A percentile compares a stretch with the other conserved stretches of the same genome.
Evolutionary conservation across 2,113 vertebrate species (phyloP).

Genomic region (Aldabrachelys gigantea): DNA sequence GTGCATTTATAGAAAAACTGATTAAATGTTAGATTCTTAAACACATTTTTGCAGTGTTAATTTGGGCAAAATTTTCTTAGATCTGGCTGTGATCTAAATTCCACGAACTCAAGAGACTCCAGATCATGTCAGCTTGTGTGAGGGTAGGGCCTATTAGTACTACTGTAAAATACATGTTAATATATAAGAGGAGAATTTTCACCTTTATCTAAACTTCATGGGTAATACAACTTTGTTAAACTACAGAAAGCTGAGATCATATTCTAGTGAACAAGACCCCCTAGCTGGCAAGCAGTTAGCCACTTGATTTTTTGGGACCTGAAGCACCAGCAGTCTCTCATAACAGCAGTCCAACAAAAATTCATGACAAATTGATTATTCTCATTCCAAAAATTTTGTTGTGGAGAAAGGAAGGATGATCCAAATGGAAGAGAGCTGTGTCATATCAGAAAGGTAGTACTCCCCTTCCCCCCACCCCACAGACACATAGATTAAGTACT

Average conservation of each 20-base stretch:
- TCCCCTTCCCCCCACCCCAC: background rate
- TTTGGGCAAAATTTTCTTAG: background rate
- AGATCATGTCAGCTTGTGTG: background rate
- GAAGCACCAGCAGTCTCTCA: background rate
- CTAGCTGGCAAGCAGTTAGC: background rate
- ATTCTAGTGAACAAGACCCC: background rate
- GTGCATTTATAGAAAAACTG: too few relatives aligned
- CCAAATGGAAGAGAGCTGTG: rapidly evolving
- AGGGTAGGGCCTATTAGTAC: background rate
- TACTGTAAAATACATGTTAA: background rate
- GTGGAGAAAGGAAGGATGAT: background rate
- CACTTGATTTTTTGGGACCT: background rate
- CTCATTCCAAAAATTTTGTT: background rate
- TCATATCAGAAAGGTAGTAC: background rate
- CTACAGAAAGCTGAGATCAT: background rate
- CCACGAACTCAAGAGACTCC: background rate
- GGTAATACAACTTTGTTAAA: background rate
- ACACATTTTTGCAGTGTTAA: background rate
- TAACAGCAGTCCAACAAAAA: background rate
- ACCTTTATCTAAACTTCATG: background rate
- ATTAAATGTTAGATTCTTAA: background rate
- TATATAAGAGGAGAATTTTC: background rate
- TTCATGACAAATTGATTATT: background rate
- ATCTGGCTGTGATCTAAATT: background rate
- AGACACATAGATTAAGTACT: background rate